These are phyloP conservation scores for Odontamblyopus lacepedii DNA, from an alignment of 2,797 vertebrate species.

Conservation along the genomic window DNA sequence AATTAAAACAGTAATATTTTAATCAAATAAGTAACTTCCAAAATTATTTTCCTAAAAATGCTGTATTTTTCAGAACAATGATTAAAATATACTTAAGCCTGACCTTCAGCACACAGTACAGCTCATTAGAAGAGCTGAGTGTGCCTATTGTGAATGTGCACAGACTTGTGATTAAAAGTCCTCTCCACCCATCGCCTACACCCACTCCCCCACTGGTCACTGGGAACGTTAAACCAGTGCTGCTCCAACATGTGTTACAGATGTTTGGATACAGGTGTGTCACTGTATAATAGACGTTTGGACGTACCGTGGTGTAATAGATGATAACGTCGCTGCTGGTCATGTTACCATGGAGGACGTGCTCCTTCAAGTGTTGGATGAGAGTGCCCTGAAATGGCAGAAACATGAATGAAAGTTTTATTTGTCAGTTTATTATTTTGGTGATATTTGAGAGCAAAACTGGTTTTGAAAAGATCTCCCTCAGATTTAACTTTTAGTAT, in stretches of 20 bases:
- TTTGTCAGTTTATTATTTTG: not conserved
- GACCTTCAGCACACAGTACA: conserved; percentile 33
- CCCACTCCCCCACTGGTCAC: not conserved
- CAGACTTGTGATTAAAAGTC: conserved; percentile 20
- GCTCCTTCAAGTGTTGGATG: conserved; percentile 95
- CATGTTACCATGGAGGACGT: conserved; percentile 91
- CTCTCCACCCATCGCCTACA: not conserved
- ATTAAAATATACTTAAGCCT: conserved; percentile 22
- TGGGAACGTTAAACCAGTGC: not conserved
- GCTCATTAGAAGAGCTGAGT: conserved; percentile 29
- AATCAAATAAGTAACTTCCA: conserved; percentile 8
- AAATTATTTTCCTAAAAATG: conserved; percentile 14
- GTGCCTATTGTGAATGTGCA: conserved; percentile 9
- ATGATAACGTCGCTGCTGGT: conserved; percentile 87
- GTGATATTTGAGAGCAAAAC: too few species aligned
- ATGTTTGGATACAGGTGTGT: not conserved
- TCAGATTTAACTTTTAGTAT: too few species aligned
- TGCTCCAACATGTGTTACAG: not conserved
- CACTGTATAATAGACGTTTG: not conserved
- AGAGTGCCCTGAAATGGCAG: conserved; percentile 84
- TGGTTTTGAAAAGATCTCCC: too few species aligned
- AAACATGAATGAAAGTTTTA: not conserved
- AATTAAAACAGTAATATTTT: conserved; percentile 1
- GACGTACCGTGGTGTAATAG: conserved; percentile 92
- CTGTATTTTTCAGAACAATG: conserved; percentile 8